Evolutionary conservation across 2,113 vertebrate genomes (phyloP).

Genomic region (Leucopternis melanops): DNA sequence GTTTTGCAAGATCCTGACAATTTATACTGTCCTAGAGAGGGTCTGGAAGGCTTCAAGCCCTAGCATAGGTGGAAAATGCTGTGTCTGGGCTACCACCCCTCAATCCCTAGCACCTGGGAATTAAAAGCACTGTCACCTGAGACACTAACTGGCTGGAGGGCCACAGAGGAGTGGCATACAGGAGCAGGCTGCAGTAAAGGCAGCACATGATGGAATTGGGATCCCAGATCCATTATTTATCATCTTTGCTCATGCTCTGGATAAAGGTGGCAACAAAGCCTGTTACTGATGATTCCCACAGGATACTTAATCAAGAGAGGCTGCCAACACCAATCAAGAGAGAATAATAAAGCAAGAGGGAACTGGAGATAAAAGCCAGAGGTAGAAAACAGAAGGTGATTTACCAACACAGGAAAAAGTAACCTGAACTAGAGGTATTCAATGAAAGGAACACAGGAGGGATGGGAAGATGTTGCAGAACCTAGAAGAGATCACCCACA

Average conservation of each 20-base stretch:
- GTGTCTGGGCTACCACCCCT: not conserved
- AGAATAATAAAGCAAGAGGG: slow-evolving; percentile 19
- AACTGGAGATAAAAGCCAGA: not conserved
- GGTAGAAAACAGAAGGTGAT: not conserved
- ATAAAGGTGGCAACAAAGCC: slow-evolving; percentile 32
- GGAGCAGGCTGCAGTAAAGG: not conserved
- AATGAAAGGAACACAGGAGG: not conserved
- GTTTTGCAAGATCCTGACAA: not conserved
- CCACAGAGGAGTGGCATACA: not conserved
- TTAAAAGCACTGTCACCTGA: not conserved
- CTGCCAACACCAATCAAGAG: slow-evolving; percentile 34
- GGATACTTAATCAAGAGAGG: slow-evolving; percentile 36
- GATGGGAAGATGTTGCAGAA: not conserved
- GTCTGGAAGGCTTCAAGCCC: not conserved
- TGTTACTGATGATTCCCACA: slow-evolving; percentile 22
- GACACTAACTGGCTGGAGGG: not conserved
- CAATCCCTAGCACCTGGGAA: not conserved
- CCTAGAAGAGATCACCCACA: not conserved
- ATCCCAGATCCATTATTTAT: not conserved
- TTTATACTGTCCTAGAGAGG: not conserved
- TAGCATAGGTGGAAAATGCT: not conserved
- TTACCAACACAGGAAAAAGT: not conserved
- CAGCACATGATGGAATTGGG: not conserved
- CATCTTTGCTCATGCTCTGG: not conserved
- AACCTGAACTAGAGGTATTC: not conserved